Conservation (phyloP, 2,888 invertebrate genomes). For the Brachylomia viminalis region DNA sequence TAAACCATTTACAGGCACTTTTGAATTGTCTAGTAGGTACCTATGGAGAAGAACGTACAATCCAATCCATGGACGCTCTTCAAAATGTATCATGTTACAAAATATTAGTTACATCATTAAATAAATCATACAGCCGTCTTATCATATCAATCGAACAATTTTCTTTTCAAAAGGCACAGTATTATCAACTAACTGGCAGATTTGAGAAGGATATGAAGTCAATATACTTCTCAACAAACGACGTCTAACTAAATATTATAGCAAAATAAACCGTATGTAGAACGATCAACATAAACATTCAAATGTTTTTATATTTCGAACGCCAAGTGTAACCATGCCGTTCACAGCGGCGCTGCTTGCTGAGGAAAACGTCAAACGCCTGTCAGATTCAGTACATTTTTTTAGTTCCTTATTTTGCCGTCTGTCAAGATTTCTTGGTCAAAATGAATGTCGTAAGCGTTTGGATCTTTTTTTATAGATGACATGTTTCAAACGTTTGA, state of each 20-base stretch:
- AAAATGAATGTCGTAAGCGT: conserved; percentile 41
- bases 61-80: neutral
- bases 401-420: conserved; percentile 49
- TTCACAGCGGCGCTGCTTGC: conserved; percentile 38
- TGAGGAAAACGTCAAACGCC: conserved; percentile 23
- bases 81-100: neutral
- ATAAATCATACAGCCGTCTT: neutral
- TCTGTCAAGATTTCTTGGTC: conserved; percentile 12
- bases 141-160: neutral
- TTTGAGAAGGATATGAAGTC: conserved; percentile 22
- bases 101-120: neutral
- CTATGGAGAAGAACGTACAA: neutral
- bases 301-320: conserved; percentile 39
- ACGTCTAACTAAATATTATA: conserved; percentile 22
- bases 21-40: neutral
- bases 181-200: neutral
- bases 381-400: conserved; percentile 43
- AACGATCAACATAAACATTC: conserved; percentile 55
- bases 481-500: conserved; percentile 64
- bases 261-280: conserved; percentile 41
- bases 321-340: conserved; percentile 17
- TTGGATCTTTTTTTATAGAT: conserved; percentile 53
- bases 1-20: neutral
- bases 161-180: neutral
- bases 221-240: conserved; percentile 26